These are phyloP conservation scores for Nylanderia fulva DNA, from an alignment of 1,140 invertebrate genomes.

Conservation along the genomic window DNA sequence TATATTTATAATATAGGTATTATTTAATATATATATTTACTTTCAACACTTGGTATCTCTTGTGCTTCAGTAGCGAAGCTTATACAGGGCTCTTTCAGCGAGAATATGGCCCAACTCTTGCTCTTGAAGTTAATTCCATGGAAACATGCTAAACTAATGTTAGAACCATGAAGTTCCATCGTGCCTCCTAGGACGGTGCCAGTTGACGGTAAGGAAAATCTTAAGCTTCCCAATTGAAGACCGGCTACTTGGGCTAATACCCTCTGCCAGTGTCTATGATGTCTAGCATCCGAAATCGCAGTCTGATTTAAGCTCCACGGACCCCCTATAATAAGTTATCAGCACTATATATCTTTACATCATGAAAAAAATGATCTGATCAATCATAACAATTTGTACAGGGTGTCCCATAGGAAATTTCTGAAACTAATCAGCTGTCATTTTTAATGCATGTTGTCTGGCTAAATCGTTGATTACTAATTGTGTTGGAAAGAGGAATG, in stretches of 20 bases:
- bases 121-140: conserved; percentile 99
- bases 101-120: conserved; percentile 98
- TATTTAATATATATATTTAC: too few relatives aligned
- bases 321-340: conserved; percentile 72
- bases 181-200: conserved; percentile 97
- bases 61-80: conserved; percentile 98
- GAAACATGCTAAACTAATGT: conserved; percentile 98
- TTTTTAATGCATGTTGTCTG: too few relatives aligned
- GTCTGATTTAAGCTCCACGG: conserved; percentile 82
- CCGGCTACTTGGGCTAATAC: conserved; percentile 91
- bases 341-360: not conserved
- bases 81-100: conserved; percentile 96
- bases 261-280: conserved; percentile 97
- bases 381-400: not conserved
- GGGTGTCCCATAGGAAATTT: too few relatives aligned
- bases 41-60: conserved; percentile 90
- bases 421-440: too few relatives aligned
- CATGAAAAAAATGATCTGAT: not conserved
- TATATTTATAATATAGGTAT: too few relatives aligned
- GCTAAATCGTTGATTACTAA: too few relatives aligned
- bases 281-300: conserved; percentile 89
- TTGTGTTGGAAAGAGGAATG: too few relatives aligned
- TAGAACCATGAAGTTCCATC: conserved; percentile 95
- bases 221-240: conserved; percentile 91
- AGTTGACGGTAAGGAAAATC: conserved; percentile 83